Evolutionary conservation across 2,888 invertebrate genomes (phyloP).

Genomic region (Torymus texanus): DNA sequence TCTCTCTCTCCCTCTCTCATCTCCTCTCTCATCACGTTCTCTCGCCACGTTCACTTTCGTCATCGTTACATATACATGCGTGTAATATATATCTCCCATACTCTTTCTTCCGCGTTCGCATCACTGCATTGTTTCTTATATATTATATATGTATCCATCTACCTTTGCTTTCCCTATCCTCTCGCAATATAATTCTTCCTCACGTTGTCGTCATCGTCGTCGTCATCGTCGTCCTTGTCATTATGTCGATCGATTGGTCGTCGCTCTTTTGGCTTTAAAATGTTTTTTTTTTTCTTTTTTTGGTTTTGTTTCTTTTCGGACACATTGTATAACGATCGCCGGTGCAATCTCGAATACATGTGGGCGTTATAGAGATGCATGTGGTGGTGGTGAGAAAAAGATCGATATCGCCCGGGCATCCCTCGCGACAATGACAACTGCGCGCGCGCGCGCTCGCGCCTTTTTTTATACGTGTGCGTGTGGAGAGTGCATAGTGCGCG

Average conservation of each 20-base stretch:
- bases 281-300: not conserved
- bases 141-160: not conserved
- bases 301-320: not conserved
- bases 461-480: too few relatives aligned
- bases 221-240: not conserved
- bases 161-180: not conserved
- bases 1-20: not conserved
- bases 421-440: too few relatives aligned
- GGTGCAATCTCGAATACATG: not conserved
- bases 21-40: not conserved
- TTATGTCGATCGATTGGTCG: conserved; percentile 40
- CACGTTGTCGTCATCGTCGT: not conserved
- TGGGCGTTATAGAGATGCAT: too few relatives aligned
- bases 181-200: too few relatives aligned
- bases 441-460: too few relatives aligned
- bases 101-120: not conserved
- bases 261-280: conserved; percentile 9
- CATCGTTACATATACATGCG: too few relatives aligned
- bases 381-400: too few relatives aligned
- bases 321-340: not conserved
- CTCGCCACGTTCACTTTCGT: not conserved
- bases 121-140: not conserved
- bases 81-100: too few relatives aligned
- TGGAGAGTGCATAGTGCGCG: not conserved
- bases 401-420: too few relatives aligned